Base-by-base conservation (phyloP, 2,888 invertebrate genomes). In the Acanthococcus lagerstroemiae region DNA sequence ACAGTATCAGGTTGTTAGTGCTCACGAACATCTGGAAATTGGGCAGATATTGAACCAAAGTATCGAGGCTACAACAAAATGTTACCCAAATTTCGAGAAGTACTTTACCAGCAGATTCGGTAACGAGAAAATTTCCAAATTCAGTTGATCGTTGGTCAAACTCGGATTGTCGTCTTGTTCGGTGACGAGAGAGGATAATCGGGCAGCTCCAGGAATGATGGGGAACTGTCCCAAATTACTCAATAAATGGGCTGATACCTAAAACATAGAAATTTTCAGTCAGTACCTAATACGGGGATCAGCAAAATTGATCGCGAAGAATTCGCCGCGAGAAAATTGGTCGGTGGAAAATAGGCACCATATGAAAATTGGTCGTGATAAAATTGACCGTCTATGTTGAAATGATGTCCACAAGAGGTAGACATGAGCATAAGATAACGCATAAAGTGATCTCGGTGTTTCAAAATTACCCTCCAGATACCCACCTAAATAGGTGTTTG, bases 191-290 rank as follows among this genome's bases (percentile, higher is more conserved):
- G 93, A 93, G 70, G 92, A 90, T 22, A 95, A 80, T 68, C 92
- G 83, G 55, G 94, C 87, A 0, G 95, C 92, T 61, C 91, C 90
- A 56, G 87, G 85, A 68, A 91, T 90, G 79, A 92, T 86, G 15
- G 96, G 96, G 80, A 95, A 96, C 76, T 96, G 95, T 0, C 93
- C 93, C 71, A 95, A 79, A 79, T 93, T 92, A 70, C 94, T 87
- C 5, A 95, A 87, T 71, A 96, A 80, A 78, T 96, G 95, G 71
- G 87, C 85, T 74, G 93, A 82, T 69, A 88, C 81, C 85, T 86
- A 72, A 0, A 70, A 70, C 4, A 52, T 17, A 15, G 6, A 21
- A 4, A n/a, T n/a, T n/a, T n/a, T n/a, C n/a, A n/a, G n/a, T n/a
- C n/a, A n/a, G n/a, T n/a, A n/a, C n/a, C n/a, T n/a, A n/a, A n/a